Base-by-base conservation (phyloP, 2,888 invertebrate species). In the Ennomos quercinarius region DNA sequence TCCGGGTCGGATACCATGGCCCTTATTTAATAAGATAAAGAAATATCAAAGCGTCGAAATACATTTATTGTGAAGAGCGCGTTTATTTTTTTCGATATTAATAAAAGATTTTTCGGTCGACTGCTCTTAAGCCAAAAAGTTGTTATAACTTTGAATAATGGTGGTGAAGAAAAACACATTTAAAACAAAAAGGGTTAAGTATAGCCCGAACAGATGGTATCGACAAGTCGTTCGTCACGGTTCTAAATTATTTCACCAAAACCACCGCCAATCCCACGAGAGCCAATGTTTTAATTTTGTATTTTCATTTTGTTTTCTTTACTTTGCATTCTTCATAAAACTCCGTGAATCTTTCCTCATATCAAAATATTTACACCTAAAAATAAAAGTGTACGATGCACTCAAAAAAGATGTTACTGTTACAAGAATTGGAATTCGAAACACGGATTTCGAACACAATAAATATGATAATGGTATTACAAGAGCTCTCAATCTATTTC, bases 211-310 rank as follows among this genome's bases (percentile, higher is more conserved):
- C 87, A 89, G 92, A 92, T 92, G 88, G 80, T 91, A 92, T 92
- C 92, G 88, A 85, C 85, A 86, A 83, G 80, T 83, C 86, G 85
- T 91, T 86, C 91, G 92, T 91, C 90, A 91, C 90, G 92, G 87
- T 89, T 89, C 85, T 91, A 91, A 91, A 91, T 91, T 89, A 91
- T 90, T 89, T 88, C 84, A 87, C 84, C 60, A 87, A 90, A 90
- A 87, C 87, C 89, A 84, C 84, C 83, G 89, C 90, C 89, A 91
- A 91, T 91, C 89, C 84, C 82, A 80, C 81, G 83, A 84, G 76
- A 78, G 77, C 71, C 85, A 85, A 91, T 89, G 89, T 91, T 90
- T 91, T 91, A 91, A 91, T 91, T 91, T 89, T 84, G 82, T 71
- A 76, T 83, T 81, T 81, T 80, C 79, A 77, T 84, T 83, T 89